phyloP scores from a whole-genome alignment of 2,888 invertebrate species.

The Thera britannica region DNA sequence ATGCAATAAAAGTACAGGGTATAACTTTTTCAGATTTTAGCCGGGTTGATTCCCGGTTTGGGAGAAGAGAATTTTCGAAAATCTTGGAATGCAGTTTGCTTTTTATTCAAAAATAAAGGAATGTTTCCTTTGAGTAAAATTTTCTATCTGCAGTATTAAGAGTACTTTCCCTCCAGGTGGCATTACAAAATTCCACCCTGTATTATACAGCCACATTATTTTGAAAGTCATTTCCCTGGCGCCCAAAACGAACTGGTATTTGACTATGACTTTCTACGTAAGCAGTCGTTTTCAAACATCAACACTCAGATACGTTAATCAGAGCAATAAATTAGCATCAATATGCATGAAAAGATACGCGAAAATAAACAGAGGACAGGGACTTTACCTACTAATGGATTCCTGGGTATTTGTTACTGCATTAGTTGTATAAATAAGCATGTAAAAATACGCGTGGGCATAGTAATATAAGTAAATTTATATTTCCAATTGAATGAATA shows the following conservation, averaged over 20 bases:
- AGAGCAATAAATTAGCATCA: conserved; percentile 65
- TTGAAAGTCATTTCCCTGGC: background rate
- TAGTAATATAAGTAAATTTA: no score
- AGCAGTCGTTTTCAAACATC: conserved; percentile 10
- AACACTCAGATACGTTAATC: conserved; percentile 42
- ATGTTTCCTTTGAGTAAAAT: no score
- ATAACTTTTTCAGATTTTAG: no score
- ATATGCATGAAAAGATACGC: conserved; percentile 55
- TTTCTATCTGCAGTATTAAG: no score
- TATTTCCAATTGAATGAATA: no score
- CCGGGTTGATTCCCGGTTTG: no score
- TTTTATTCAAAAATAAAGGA: no score
- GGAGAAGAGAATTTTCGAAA: no score
- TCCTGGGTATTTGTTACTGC: conserved; percentile 19
- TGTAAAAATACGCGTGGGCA: background rate
- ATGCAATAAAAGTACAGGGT: no score
- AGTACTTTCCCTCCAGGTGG: no score
- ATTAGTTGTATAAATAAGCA: conserved; percentile 25
- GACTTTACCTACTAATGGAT: conserved; percentile 28
- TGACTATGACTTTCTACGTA: conserved; percentile 6
- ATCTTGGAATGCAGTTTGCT: no score
- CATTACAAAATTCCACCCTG: no score
- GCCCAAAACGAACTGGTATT: conserved; percentile 7
- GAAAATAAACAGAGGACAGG: conserved; percentile 51
- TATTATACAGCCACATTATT: background rate